Evolutionary conservation across 2,113 vertebrate species (phyloP), one percentile per base, ranked within the genome.

Genomic region (Eupsittula cactorum): DNA sequence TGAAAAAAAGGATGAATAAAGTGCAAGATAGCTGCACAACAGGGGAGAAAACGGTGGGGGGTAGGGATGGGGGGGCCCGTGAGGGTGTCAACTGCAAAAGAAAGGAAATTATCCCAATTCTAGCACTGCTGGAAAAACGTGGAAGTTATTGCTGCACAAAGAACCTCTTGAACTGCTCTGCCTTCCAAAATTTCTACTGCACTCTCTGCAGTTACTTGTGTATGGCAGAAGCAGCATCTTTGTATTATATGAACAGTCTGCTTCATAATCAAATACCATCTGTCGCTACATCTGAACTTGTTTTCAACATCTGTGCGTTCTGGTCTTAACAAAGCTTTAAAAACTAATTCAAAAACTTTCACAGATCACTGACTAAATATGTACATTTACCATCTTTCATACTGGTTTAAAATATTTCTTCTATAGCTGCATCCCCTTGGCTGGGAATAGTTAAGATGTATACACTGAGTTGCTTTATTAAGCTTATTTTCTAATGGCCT

Each of bases 181-280:
- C 97, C 97, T 98, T 98, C 98, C 98, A 98, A 98, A 98, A 98
- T 98, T 98, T 98, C 98, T 97, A 93, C 98, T 86, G 98, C 98
- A 98, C 98, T 98, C 97, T 98, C 98, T 98, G 98, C 98, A 98
- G 98, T 98, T 99, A 99, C 99, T 99, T 99, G 98, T 98, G 98
- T 99, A 98, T 98, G 99, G 99, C 99, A 99, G 99, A 98, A 98
- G 98, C 98, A 98, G 99, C 99, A 99, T 99, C 99, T 99, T 99
- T 99, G 99, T 99, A 99, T 99, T 99, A 99, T 99, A 99, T 98
- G 98, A 98, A 99, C 99, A 99, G 98, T 99, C 99, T 99, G 99
- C 98, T 99, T 98, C 98, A 99, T 99, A 99, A 99, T 99, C 99
- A 99, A 99, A 99, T 99, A 99, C 99, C 99, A 99, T 99, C 99